A percentile compares a stretch with the other conserved stretches of the same genome.
These are phyloP conservation scores for Enoplolaimus lenunculus DNA, from an alignment of 2,888 invertebrate genomes.

Conservation along the genomic window DNA sequence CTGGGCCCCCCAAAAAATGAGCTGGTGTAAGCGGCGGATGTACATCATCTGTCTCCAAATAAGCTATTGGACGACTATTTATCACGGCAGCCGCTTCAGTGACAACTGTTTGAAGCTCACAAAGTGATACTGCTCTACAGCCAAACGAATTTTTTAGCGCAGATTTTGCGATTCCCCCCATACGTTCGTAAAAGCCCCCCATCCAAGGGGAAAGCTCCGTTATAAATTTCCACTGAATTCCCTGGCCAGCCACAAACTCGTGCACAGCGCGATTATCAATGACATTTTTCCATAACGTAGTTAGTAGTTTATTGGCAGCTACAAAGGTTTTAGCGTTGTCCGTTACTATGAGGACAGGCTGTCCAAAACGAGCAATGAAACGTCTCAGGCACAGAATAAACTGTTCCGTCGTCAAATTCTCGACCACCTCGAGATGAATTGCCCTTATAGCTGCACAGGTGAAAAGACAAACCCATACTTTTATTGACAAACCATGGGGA, in stretches of 20 bases:
- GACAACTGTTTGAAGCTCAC: constrained; percentile 17
- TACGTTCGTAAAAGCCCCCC: constrained; percentile 22
- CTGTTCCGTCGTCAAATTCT: constrained; percentile 4
- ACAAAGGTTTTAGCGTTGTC: constrained; percentile 3
- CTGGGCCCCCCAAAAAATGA: background rate
- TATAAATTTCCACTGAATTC: constrained; percentile 20
- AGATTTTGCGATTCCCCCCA: constrained; percentile 18
- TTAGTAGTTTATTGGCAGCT: background rate
- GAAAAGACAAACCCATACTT: constrained; percentile 11
- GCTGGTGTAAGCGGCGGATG: background rate
- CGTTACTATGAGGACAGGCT: background rate
- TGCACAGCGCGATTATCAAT: background rate
- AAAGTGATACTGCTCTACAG: constrained; percentile 9
- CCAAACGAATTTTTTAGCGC: constrained; percentile 17
- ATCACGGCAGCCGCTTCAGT: constrained; percentile 20
- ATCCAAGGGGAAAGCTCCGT: constrained; percentile 17
- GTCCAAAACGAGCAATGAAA: constrained; percentile 6
- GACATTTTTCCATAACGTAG: background rate
- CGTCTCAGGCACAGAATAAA: constrained; percentile 12
- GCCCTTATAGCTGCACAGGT: background rate
- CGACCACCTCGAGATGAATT: constrained; percentile 9
- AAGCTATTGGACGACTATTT: constrained; percentile 5
- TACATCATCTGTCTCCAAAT: background rate
- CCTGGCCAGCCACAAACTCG: constrained; percentile 12
- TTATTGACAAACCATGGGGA: background rate